Evolutionary conservation across 1,140 invertebrate species (phyloP), one percentile per base, ranked within the genome.

Genomic region (Sminthurides bifidus): DNA sequence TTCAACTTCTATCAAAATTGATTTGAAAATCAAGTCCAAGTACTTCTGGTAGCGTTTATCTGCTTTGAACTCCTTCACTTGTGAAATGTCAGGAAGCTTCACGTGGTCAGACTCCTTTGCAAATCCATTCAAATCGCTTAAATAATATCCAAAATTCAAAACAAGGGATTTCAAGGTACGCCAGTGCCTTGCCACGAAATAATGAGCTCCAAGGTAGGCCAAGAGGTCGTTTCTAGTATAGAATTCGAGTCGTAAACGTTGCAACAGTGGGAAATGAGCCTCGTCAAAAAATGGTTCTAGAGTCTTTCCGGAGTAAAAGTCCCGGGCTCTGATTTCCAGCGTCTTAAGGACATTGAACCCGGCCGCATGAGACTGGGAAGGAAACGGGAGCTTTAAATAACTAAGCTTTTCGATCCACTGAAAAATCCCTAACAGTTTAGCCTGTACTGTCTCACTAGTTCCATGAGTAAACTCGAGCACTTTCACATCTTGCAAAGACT

Each of bases 401-500:
- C 6, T 26, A 8, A 24, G 6, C 30, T 48, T 6, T 21, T 48
- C 44, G 19, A 21, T 27, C 44, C 24, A 6, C 6, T 27, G 44
- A 21, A 8, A 48, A 30, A 27, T 10, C 30, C 30, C 8, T 26
- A 48, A 48, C 26, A 48, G 8, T 26, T 48, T 48, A 15, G 6
- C 5, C 6, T 26, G 12, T 4, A 24, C 8, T 27, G 6, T 12
- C 5, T 8, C 8, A 8, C 4, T 19, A 15, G 44, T 48, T 12
- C 44, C 44, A 15, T 48, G 23, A 5, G 23, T 5, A 27, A 48
- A 48, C 26, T 27, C 27, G 10, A 48, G 44, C 4, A 5, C 10
- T 27, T 48, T 48, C 15, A 48, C 44, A 48, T 48, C 44, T 26
- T 48, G 6, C 19, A 8, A 30, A 27, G 44, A 48, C 10, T 30